Base-by-base conservation (phyloP, 2,113 vertebrate species). In the Dascyllus trimaculatus region DNA sequence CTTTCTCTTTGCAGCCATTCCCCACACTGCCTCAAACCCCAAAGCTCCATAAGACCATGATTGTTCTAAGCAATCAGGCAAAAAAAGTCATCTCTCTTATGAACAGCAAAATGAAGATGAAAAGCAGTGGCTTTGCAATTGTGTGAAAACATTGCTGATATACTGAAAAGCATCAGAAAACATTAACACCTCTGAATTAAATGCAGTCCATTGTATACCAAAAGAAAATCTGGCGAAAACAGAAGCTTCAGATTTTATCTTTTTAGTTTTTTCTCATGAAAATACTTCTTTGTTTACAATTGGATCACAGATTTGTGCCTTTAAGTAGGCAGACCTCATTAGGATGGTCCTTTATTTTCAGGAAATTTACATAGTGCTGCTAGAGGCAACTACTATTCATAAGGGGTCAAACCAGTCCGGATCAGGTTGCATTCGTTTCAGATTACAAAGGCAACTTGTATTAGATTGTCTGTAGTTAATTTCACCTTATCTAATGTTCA, bases 21-120 rank as follows among this genome's bases (percentile, higher is more conserved):
- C 26, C 32, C 11, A 0, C 56, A 45, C 45, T 19, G 51, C 75
- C 58, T 63, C 54, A 88, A 86, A 83, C 74, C 75, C 66, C 79
- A 77, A 59, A 84, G 75, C 79, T 61, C 75, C 71, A 61, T 14
- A 48, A 67, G 38, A 70, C 49, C 61, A 60, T 19, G 57, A 80
- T 46, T 79, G 76, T 72, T 84, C 25, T 45, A 70, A 21, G 60
- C 80, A 76, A 79, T 81, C 73, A 71, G 61, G 52, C 60, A 78
- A 81, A 81, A 85, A 81, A 38, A 51, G 68, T 48, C 11, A 59
- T 59, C 32, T 61, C 67, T 69, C 58, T 57, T 19, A 49, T 49
- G 26, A 49, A 60, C 40, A 85, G 32, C 58, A 75, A 52, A 71
- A 65, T 29, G 6, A 51, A 60, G 48, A 68, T 40, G 10, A 43